These are phyloP conservation scores for Pygathrix nemaeus DNA, from an alignment of 2,113 vertebrate genomes.

Conservation along the genomic window DNA sequence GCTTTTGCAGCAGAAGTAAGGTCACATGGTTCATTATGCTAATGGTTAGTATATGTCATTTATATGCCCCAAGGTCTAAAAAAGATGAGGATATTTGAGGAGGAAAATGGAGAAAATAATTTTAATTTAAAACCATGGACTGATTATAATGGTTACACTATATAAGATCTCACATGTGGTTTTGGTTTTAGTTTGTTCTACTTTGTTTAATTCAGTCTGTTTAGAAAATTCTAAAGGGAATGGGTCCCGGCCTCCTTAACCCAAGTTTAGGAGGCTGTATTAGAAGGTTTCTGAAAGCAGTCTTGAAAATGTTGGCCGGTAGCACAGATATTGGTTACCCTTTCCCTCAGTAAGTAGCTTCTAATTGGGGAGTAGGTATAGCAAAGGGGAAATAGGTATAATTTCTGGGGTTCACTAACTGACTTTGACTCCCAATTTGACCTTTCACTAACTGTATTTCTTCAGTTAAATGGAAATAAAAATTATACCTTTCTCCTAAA, in stretches of 20 bases:
- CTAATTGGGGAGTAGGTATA: neutral
- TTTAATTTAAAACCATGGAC: neutral
- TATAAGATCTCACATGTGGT: neutral
- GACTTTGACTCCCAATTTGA: neutral
- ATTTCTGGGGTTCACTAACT: neutral
- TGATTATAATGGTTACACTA: neutral
- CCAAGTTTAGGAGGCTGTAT: neutral
- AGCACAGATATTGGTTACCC: neutral
- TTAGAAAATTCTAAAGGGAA: slow-evolving; percentile 14
- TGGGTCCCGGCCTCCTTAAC: neutral
- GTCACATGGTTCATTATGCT: neutral
- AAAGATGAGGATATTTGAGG: neutral
- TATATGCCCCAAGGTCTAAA: neutral
- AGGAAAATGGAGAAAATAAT: neutral
- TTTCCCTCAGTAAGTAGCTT: neutral
- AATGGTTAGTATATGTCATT: neutral
- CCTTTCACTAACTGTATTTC: neutral
- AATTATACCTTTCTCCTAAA: neutral
- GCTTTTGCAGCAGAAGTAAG: neutral
- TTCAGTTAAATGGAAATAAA: neutral
- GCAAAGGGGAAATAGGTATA: neutral
- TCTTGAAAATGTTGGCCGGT: neutral
- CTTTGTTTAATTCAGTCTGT: slow-evolving; percentile 8
- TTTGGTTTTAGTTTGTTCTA: slow-evolving; percentile 30
- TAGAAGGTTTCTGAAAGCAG: neutral